Evolutionary conservation across 2,888 invertebrate genomes (phyloP), one percentile per base, ranked within the genome.

Genomic region (Chrysolina oricalcia): DNA sequence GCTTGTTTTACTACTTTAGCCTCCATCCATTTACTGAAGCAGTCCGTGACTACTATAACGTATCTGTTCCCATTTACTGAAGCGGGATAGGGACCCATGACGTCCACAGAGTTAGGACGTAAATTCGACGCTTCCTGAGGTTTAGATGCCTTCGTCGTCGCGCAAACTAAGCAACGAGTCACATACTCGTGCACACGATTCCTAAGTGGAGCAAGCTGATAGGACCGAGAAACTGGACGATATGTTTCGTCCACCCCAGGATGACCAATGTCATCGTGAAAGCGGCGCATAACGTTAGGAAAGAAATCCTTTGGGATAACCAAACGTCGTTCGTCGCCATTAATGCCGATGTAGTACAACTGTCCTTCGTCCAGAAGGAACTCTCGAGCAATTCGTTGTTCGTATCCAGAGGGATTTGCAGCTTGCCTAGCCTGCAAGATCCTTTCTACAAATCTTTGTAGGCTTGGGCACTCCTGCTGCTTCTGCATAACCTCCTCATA

Each of bases 191-290:
- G n/a, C 77, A 43, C 15, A n/a, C n/a, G n/a, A n/a, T n/a, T 75
- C 78, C 81, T 1, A 81, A 19, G 6, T 50, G 59, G 23, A 78
- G n/a, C n/a, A n/a, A n/a, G n/a, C n/a, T n/a, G n/a, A n/a, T n/a
- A n/a, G n/a, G n/a, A n/a, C n/a, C n/a, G n/a, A n/a, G n/a, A n/a
- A n/a, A n/a, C n/a, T n/a, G n/a, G n/a, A n/a, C n/a, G n/a, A n/a
- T n/a, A n/a, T n/a, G n/a, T n/a, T n/a, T n/a, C n/a, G n/a, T n/a
- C n/a, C n/a, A n/a, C n/a, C n/a, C n/a, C n/a, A n/a, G n/a, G n/a
- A n/a, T n/a, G n/a, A n/a, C n/a, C n/a, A n/a, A n/a, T n/a, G n/a
- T n/a, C n/a, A n/a, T n/a, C 73, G 23, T 79, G 76, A 27, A 73
- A 78, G 0, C 15, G 11, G 5, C 15, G 10, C 13, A 46, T 46